Evolutionary conservation across 2,113 vertebrate genomes (phyloP).

Genomic region (Pandion haliaetus): DNA sequence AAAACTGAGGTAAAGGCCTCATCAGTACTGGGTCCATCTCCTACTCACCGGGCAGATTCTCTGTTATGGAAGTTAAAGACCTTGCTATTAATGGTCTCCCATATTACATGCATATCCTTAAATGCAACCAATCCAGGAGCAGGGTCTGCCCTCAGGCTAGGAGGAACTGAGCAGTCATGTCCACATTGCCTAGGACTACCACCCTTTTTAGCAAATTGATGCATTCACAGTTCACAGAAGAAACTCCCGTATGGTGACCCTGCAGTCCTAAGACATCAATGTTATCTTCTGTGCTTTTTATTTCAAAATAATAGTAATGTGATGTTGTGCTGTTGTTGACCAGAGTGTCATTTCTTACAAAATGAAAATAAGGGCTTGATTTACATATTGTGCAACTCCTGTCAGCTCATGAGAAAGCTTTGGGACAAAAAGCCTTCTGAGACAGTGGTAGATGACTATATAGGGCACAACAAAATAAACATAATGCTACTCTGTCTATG

Average conservation of each 20-base stretch:
- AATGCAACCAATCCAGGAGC: background rate
- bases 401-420: background rate
- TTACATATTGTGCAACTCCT: background rate
- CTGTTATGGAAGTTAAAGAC: background rate
- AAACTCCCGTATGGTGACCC: background rate
- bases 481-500: background rate
- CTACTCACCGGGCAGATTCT: background rate
- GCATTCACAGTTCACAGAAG: background rate
- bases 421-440: background rate
- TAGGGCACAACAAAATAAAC: background rate
- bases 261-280: background rate
- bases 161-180: background rate
- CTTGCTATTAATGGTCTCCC: background rate
- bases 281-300: background rate
- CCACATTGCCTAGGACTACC: too few relatives aligned
- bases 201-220: background rate
- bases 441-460: background rate
- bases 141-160: background rate
- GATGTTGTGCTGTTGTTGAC: background rate
- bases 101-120: background rate
- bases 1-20: background rate
- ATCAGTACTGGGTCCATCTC: background rate
- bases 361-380: background rate
- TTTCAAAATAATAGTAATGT: background rate
- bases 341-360: background rate